Evolutionary conservation across 1,140 invertebrate species (phyloP).

Genomic region (Dendrolimus kikuchii): DNA sequence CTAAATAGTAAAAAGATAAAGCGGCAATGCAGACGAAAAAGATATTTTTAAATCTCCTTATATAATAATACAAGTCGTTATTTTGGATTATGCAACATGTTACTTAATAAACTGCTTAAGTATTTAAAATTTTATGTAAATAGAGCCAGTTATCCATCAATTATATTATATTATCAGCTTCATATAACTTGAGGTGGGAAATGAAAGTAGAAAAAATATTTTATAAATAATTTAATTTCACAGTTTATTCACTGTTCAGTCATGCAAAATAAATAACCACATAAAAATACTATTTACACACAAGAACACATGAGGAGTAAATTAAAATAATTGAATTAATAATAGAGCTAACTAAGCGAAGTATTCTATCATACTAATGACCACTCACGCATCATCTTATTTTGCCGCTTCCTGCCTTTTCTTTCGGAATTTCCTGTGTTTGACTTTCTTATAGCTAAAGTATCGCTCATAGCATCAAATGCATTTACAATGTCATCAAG

Average conservation of each 20-base stretch:
- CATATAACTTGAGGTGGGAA: too few relatives aligned
- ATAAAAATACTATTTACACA: conserved; percentile 50
- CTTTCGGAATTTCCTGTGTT: conserved; percentile 39
- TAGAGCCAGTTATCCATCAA: too few relatives aligned
- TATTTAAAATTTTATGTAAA: too few relatives aligned
- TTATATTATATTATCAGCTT: too few relatives aligned
- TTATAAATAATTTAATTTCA: too few relatives aligned
- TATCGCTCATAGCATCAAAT: conserved; percentile 38
- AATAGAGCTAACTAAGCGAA: conserved; percentile 35
- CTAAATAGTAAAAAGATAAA: too few relatives aligned
- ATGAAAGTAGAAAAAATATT: too few relatives aligned
- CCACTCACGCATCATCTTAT: conserved; percentile 69
- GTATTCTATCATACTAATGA: conserved; percentile 34
- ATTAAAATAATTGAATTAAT: conserved; percentile 44
- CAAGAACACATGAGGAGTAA: conserved; percentile 35
- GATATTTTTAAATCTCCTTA: too few relatives aligned
- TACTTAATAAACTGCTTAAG: too few relatives aligned
- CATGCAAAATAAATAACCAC: conserved; percentile 22
- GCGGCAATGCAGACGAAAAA: too few relatives aligned
- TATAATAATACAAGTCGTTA: too few relatives aligned
- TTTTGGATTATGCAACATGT: too few relatives aligned
- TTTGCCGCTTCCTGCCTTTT: conserved; percentile 61
- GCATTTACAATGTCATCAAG: conserved; percentile 32
- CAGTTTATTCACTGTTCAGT: conserved; percentile 12
- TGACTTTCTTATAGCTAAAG: conserved; percentile 33